These are phyloP conservation scores for Phrynocephalus versicolor DNA, from an alignment of 2,113 vertebrate genomes.

Conservation along the genomic window DNA sequence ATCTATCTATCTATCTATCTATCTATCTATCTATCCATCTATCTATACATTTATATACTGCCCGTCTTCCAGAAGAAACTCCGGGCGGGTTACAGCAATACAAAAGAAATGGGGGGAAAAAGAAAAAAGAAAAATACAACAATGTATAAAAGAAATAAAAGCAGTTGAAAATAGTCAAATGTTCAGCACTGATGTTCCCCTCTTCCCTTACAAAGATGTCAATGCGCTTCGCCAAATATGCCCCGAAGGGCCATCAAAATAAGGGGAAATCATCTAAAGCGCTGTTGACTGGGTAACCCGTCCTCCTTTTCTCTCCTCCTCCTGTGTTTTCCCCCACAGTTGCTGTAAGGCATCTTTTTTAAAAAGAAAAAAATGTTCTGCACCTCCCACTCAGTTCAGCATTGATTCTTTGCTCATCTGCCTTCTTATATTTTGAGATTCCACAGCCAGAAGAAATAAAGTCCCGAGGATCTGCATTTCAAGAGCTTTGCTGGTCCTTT, in stretches of 20 bases:
- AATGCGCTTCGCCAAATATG: conserved; percentile 1
- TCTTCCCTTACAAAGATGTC: not conserved
- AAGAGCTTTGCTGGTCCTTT: conserved; percentile 28
- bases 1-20: too few relatives aligned
- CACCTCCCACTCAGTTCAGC: conserved; percentile 76
- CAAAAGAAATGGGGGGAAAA: too few relatives aligned
- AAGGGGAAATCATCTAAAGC: not conserved
- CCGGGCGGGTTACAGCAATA: too few relatives aligned
- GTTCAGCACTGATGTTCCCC: not conserved
- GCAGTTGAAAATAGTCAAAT: too few relatives aligned
- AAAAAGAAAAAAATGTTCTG: conserved; percentile 49
- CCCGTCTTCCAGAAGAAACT: too few relatives aligned
- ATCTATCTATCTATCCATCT: too few relatives aligned
- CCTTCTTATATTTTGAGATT: conserved; percentile 67
- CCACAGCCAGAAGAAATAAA: conserved; percentile 64
- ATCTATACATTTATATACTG: too few relatives aligned
- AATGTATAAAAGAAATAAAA: too few relatives aligned
- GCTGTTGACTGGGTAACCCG: conserved; percentile 33
- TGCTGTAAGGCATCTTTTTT: conserved; percentile 69
- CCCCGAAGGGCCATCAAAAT: conserved; percentile 8
- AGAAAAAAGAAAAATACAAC: too few relatives aligned
- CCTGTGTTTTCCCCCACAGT: conserved; percentile 58
- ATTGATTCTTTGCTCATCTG: conserved; percentile 68
- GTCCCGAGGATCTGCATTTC: conserved; percentile 55
- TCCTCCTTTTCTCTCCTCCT: conserved; percentile 42